Conservation (phyloP, 2,113 vertebrate genomes). For the Myotis brandtii region DNA sequence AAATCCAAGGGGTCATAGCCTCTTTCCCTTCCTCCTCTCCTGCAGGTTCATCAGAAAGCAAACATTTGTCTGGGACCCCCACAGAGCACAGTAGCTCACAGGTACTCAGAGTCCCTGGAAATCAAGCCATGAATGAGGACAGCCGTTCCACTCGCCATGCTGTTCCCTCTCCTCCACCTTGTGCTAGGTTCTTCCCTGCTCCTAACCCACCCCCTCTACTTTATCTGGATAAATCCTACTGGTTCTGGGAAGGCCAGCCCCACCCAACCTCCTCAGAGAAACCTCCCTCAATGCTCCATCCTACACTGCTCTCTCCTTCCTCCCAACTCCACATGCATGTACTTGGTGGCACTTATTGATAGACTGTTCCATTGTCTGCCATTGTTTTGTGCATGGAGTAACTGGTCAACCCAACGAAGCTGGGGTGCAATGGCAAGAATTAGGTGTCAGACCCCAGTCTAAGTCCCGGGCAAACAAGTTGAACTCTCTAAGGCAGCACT, state of each 20-base stretch:
- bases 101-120: background rate
- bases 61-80: background rate
- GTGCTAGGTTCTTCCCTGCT: background rate
- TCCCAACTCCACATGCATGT: accelerated
- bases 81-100: background rate
- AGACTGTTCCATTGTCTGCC: background rate
- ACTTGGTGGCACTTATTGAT: accelerated
- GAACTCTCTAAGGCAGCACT: background rate
- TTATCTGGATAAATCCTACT: background rate
- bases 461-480: background rate
- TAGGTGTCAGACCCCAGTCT: background rate
- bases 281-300: background rate
- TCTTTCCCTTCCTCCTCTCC: background rate
- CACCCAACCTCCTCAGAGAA: too few species aligned
- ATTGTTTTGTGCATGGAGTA: background rate
- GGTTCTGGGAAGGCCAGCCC: background rate
- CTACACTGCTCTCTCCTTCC: too few species aligned
- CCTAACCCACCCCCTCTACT: background rate
- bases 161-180: accelerated
- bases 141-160: accelerated
- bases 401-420: background rate
- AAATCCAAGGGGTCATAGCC: background rate
- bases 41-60: background rate
- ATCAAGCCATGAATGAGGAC: background rate
- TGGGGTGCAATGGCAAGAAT: background rate